These are phyloP conservation scores for Aegypius monachus DNA, from an alignment of 2,113 vertebrate genomes.

Conservation along the genomic window DNA sequence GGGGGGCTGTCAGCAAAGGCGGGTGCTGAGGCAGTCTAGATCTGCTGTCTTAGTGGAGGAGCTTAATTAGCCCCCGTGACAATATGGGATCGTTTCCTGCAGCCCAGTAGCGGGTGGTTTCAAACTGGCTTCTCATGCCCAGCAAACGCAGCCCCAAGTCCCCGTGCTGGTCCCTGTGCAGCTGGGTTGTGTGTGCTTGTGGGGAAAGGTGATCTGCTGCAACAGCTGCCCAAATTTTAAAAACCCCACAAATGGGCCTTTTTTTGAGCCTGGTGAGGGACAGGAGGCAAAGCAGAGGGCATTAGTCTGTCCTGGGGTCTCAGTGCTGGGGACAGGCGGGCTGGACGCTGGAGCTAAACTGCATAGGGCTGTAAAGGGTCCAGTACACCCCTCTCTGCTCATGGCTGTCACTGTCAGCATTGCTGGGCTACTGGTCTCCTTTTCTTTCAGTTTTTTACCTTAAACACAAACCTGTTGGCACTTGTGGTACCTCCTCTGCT, in stretches of 20 bases:
- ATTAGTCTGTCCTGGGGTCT: neutral
- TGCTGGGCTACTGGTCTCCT: neutral
- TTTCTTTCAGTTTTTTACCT: neutral
- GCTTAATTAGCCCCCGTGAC: neutral
- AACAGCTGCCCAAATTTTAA: neutral
- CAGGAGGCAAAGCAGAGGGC: neutral
- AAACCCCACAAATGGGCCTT: neutral
- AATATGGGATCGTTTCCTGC: neutral
- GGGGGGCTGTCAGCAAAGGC: neutral
- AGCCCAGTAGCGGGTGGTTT: rapidly evolving
- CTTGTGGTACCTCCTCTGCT: neutral
- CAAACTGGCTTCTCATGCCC: neutral
- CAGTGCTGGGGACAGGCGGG: neutral
- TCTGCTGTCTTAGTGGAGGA: neutral
- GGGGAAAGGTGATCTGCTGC: neutral
- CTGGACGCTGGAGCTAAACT: neutral
- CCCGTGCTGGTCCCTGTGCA: rapidly evolving
- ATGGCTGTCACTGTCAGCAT: rapidly evolving
- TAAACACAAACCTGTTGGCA: neutral
- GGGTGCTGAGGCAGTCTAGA: neutral
- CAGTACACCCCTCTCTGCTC: rapidly evolving
- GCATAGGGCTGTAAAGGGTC: rapidly evolving
- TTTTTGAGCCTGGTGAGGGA: neutral
- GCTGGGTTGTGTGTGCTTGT: neutral
- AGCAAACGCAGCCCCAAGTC: rapidly evolving